phyloP scores from a whole-genome alignment of 2,797 vertebrate species.

The Emys orbicularis region DNA sequence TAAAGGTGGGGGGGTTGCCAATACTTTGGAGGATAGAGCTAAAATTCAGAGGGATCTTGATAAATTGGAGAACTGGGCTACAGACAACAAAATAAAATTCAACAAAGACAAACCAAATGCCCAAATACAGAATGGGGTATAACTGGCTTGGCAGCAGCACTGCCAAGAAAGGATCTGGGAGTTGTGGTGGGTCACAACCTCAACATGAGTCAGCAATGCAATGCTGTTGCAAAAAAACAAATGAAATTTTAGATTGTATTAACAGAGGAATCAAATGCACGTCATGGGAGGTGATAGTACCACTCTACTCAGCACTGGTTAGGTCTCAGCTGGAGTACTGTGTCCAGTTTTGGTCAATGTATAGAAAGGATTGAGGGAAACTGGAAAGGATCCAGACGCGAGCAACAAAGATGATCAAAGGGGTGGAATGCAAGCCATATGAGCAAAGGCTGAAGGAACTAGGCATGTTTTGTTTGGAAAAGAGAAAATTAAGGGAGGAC shows the following conservation, averaged over 20 bases:
- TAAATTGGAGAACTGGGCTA: too few species aligned
- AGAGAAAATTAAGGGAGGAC: neutral
- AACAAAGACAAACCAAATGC: too few species aligned
- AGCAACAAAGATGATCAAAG: neutral
- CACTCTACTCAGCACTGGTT: neutral
- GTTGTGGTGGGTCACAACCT: too few species aligned
- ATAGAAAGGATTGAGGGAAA: neutral
- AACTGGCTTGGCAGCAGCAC: neutral
- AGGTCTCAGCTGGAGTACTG: neutral
- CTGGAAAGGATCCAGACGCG: neutral
- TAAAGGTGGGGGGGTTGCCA: too few species aligned
- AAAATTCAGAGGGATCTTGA: too few species aligned
- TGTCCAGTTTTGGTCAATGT: neutral
- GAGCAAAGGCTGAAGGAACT: neutral
- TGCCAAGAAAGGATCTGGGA: too few species aligned
- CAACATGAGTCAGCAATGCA: neutral
- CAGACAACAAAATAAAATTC: too few species aligned
- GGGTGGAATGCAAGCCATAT: neutral
- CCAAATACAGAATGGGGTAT: too few species aligned
- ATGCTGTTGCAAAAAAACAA: neutral
- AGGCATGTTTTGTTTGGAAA: neutral
- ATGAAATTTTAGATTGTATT: neutral
- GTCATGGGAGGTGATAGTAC: neutral
- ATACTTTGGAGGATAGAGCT: too few species aligned
- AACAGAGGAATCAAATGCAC: neutral